Percentiles rank a stretch among this genome's conserved stretches.
These are phyloP conservation scores for Proterorhinus semilunaris DNA, from an alignment of 2,113 vertebrate genomes.

Conservation along the genomic window DNA sequence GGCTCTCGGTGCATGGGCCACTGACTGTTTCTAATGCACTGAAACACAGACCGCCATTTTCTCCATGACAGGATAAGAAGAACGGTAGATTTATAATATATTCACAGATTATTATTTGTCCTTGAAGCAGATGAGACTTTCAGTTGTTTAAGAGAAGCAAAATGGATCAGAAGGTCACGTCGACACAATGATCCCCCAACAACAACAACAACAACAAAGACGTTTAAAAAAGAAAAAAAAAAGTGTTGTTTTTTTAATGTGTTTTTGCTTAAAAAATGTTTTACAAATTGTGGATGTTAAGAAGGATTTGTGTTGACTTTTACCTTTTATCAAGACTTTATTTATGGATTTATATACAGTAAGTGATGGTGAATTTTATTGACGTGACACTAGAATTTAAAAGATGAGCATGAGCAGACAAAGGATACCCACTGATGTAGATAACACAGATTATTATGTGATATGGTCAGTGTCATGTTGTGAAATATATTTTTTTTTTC, in stretches of 20 bases:
- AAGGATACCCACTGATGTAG: constrained; percentile 67
- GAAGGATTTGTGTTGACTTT: constrained; percentile 53
- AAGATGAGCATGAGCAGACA: constrained; percentile 70
- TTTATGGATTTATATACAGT: constrained; percentile 60
- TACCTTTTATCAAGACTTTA: constrained; percentile 71
- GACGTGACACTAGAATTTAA: constrained; percentile 63
- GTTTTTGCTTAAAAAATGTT: constrained; percentile 54
- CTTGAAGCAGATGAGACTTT: constrained; percentile 21
- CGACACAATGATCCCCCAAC: background rate
- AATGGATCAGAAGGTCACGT: background rate
- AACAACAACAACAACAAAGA: background rate
- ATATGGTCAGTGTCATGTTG: constrained; percentile 70
- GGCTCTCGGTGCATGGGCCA: constrained; percentile 47
- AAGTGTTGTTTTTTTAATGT: constrained; percentile 45
- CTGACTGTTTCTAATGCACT: constrained; percentile 52
- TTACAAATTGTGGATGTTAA: constrained; percentile 49
- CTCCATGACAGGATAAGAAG: constrained; percentile 15
- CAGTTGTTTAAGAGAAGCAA: constrained; percentile 21
- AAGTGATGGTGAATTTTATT: constrained; percentile 69
- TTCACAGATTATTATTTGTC: constrained; percentile 27
- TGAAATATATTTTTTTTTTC: constrained; percentile 70
- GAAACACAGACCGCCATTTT: constrained; percentile 37
- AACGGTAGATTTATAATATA: constrained; percentile 33
- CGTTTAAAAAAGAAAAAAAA: background rate
- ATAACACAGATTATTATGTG: constrained; percentile 69